Evolutionary conservation across 2,797 vertebrate species (phyloP).

Genomic region (Cetoscarus ocellatus): DNA sequence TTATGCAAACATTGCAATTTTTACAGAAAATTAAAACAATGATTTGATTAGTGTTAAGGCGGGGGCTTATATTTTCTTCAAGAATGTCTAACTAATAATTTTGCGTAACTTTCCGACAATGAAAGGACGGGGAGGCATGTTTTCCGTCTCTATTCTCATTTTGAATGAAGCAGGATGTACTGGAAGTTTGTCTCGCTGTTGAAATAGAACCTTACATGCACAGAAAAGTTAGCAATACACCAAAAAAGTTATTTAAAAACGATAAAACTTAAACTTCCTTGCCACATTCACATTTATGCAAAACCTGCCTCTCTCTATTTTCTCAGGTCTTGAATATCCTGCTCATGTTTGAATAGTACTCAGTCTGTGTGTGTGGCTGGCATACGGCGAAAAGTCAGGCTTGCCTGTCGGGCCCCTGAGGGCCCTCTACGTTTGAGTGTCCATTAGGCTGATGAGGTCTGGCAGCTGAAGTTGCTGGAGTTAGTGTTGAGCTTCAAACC

Average conservation of each 20-base stretch:
- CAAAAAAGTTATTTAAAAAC: conserved; percentile 23
- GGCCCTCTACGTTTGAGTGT: conserved; percentile 77
- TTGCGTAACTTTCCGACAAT: not conserved
- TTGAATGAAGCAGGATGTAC: not conserved
- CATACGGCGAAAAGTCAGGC: conserved; percentile 57
- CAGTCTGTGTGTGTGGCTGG: conserved; percentile 27
- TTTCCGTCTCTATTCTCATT: not conserved
- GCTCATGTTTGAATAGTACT: conserved; percentile 11
- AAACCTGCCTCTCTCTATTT: conserved; percentile 30
- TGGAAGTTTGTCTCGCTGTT: not conserved
- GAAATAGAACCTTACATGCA: not conserved
- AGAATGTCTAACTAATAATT: not conserved
- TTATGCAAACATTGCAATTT: too few species aligned
- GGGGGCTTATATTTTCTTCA: too few species aligned
- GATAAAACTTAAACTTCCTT: conserved; percentile 49
- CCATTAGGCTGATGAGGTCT: conserved; percentile 86
- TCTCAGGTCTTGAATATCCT: conserved; percentile 42
- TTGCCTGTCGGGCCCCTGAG: conserved; percentile 72
- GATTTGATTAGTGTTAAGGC: too few species aligned
- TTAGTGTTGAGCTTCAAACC: conserved; percentile 73
- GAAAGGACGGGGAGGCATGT: not conserved
- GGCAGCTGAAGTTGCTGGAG: conserved; percentile 81
- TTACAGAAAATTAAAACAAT: too few species aligned
- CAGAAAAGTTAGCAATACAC: not conserved
- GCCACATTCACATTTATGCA: conserved; percentile 37